phyloP scores from a whole-genome alignment of 35 echinoderm and acorn worm species.

The Lytechinus variegatus region DNA sequence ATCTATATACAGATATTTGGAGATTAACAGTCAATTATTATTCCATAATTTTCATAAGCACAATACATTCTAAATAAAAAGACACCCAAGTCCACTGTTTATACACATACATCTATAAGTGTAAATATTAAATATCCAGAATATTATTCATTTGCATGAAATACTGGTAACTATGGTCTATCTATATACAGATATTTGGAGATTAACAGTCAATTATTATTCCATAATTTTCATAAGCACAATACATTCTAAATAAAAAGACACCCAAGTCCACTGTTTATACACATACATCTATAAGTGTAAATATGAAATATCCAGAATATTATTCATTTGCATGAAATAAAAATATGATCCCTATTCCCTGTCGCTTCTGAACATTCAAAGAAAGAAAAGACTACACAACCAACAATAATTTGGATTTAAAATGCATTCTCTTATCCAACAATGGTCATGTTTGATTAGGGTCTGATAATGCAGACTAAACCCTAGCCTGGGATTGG shows the following conservation, averaged over 20 bases:
- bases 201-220: no score
- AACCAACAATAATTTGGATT: neutral
- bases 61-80: no score
- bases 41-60: no score
- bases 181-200: no score
- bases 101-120: neutral
- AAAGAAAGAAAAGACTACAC: neutral
- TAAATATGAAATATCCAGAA: neutral
- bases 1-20: no score
- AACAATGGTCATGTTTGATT: neutral
- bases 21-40: no score
- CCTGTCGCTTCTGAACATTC: neutral
- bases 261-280: neutral
- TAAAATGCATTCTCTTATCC: neutral
- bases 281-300: neutral
- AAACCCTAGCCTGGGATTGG: neutral
- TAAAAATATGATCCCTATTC: neutral
- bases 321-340: neutral
- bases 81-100: neutral
- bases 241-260: no score
- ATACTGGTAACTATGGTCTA: no score
- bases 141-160: neutral
- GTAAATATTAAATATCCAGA: no score
- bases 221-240: no score
- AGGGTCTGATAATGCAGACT: conserved; percentile 1